A percentile compares a stretch with the other conserved stretches of the same genome.
Evolutionary conservation across 2,888 invertebrate species (phyloP).

Genomic region (Caenorhabditis uteleia): DNA sequence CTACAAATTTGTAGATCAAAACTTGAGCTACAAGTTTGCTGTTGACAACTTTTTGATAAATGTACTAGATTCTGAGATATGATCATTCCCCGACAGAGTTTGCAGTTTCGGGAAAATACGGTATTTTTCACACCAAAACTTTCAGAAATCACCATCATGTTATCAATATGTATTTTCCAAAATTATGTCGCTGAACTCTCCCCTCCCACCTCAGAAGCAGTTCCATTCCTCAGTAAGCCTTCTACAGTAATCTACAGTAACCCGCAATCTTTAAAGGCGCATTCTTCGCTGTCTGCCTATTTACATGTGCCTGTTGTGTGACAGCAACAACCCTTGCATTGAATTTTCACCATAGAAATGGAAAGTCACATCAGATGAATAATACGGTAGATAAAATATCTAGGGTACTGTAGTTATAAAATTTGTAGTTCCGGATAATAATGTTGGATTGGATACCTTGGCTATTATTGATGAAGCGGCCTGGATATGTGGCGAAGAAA

Average conservation of each 20-base stretch:
- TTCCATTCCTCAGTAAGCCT: slow-evolving; percentile 54
- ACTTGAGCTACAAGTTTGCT: too few relatives aligned
- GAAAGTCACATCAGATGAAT: slow-evolving; percentile 52
- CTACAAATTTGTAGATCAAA: too few relatives aligned
- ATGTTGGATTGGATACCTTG: slow-evolving; percentile 58
- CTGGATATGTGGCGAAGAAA: slow-evolving; percentile 41
- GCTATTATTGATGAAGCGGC: slow-evolving; percentile 52
- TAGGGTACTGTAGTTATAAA: neutral
- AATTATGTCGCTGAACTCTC: slow-evolving; percentile 61
- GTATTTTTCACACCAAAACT: neutral
- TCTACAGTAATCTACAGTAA: neutral
- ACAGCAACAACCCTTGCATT: slow-evolving; percentile 55
- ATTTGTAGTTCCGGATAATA: slow-evolving; percentile 46
- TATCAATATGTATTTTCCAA: slow-evolving; percentile 63
- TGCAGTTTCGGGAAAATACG: slow-evolving; percentile 4
- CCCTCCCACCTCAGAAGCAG: slow-evolving; percentile 59
- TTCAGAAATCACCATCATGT: slow-evolving; percentile 61
- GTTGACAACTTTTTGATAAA: too few relatives aligned
- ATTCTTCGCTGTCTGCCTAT: slow-evolving; percentile 57
- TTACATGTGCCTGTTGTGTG: slow-evolving; percentile 56
- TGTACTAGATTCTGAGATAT: too few relatives aligned
- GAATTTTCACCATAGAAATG: slow-evolving; percentile 53
- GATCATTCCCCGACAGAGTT: too few relatives aligned
- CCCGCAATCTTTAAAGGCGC: slow-evolving; percentile 41
- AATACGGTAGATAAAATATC: slow-evolving; percentile 25